Evolutionary conservation across 2,113 vertebrate genomes (phyloP), one percentile per base, ranked within the genome.

Genomic region (Lophura nycthemera): DNA sequence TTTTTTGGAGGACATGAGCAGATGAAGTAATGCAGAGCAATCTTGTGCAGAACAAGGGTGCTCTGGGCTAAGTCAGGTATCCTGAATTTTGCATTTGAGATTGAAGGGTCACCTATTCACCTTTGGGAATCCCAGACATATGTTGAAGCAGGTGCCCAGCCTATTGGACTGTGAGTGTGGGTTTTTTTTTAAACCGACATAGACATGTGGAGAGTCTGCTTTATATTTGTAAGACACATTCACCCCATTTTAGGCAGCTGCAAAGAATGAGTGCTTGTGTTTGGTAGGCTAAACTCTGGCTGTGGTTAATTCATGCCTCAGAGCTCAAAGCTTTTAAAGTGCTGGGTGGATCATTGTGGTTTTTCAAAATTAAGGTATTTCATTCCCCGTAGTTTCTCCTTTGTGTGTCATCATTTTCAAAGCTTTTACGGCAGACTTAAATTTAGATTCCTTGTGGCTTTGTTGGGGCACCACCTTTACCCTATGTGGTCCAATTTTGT

Each of bases 321-420:
- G 76, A 96, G 92, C 89, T 96, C 77, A 94, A 93, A 94, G 82
- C 88, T 85, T 52, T 82, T 32, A 89, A 97, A 97, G 70, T 86
- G 71, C 92, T 90, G 94, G 95, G 95, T 96, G 95, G 95, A 83
- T 95, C 92, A 3, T 40, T 90, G 93, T 92, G 96, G 96, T 87
- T 95, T 95, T 87, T 92, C 89, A 95, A 93, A 97, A 96, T 96
- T 93, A 95, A 96, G 96, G 94, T 97, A 88, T 89, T 96, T 75
- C 95, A 45, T 95, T 95, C 88, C 50, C 84, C 63, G 5, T 79
- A 93, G 82, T 89, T 95, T 92, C 91, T 94, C 47, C 91, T 96
- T 94, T 96, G 59, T 96, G 93, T 95, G 92, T 96, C 95, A 97
- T 97, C 93, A 50, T 88, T 93, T 97, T 96, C 91, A 95, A 96